Percentiles rank a stretch among this genome's conserved stretches.
Evolutionary conservation across 2,797 vertebrate genomes (phyloP).

Genomic region (Babyrousa celebensis): DNA sequence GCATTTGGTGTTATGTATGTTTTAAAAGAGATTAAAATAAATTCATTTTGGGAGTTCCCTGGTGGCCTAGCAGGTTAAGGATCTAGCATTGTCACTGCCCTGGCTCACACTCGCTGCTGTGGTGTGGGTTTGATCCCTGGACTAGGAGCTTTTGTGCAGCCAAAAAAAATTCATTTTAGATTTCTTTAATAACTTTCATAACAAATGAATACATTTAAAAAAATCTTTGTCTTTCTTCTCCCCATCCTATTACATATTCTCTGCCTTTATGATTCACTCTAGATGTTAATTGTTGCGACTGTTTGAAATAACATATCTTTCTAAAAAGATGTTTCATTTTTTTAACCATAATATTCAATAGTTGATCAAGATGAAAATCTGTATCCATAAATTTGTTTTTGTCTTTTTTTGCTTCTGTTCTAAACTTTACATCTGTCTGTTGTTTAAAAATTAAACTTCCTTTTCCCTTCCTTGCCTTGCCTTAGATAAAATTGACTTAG

Average conservation of each 20-base stretch:
- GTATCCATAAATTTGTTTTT: conserved; percentile 36
- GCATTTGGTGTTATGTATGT: not conserved
- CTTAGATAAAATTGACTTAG: conserved; percentile 45
- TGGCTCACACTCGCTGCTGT: too few relatives aligned
- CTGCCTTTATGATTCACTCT: conserved; percentile 50
- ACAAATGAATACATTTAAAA: conserved; percentile 38
- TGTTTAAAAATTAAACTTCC: conserved; percentile 51
- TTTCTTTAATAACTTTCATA: conserved; percentile 61
- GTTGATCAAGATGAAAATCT: conserved; percentile 27
- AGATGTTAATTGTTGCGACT: conserved; percentile 4
- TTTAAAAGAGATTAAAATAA: conserved; percentile 52
- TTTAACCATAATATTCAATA: conserved; percentile 21
- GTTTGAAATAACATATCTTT: not conserved
- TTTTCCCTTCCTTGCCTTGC: not conserved
- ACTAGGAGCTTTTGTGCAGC: too few relatives aligned
- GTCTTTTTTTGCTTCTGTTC: conserved; percentile 45
- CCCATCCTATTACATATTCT: not conserved
- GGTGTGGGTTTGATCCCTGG: too few relatives aligned
- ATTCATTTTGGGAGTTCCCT: not conserved
- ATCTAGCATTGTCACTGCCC: too few relatives aligned
- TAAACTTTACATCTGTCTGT: conserved; percentile 4
- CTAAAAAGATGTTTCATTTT: not conserved
- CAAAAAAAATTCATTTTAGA: not conserved
- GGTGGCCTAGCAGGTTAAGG: too few relatives aligned
- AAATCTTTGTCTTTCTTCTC: not conserved